These are phyloP conservation scores for Pogonus chalceus DNA, from an alignment of 1,140 invertebrate genomes.

Conservation along the genomic window DNA sequence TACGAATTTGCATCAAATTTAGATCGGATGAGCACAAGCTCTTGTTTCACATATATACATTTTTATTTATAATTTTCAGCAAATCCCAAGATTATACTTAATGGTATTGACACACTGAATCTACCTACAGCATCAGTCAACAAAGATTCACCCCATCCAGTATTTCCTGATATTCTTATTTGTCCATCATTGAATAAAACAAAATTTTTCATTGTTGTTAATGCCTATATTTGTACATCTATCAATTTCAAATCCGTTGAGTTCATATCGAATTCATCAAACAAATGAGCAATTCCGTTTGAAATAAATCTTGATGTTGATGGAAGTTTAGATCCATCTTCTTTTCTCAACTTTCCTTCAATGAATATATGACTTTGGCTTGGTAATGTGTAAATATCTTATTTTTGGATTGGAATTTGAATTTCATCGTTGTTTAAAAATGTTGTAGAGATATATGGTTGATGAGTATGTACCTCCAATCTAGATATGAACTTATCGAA, in stretches of 20 bases:
- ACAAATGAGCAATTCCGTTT: conserved; percentile 33
- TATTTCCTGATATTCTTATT: conserved; percentile 20
- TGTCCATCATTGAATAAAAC: conserved; percentile 21
- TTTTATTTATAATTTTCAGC: conserved; percentile 39
- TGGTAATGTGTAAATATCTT: no score
- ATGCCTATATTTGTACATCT: conserved; percentile 31
- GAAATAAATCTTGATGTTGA: conserved; percentile 23
- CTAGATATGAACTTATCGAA: conserved; percentile 27
- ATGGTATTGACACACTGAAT: conserved; percentile 33
- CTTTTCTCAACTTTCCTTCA: conserved; percentile 22
- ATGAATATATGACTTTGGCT: conserved; percentile 28
- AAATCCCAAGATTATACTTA: conserved; percentile 36
- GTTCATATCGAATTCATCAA: conserved; percentile 38
- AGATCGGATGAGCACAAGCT: conserved; percentile 34
- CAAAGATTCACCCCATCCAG: conserved; percentile 20
- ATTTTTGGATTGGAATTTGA: conserved; percentile 32
- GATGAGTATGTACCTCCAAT: conserved; percentile 29
- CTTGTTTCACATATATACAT: conserved; percentile 35
- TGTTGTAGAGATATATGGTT: conserved; percentile 28
- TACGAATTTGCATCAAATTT: conserved; percentile 23
- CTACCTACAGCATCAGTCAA: conserved; percentile 16
- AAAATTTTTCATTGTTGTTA: conserved; percentile 34
- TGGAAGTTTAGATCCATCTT: conserved; percentile 12
- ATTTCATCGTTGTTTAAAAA: conserved; percentile 31
- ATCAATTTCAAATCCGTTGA: conserved; percentile 37